Evolutionary conservation across 2,797 vertebrate genomes (phyloP), one percentile per base, ranked within the genome.

Genomic region (Pterois miles): DNA sequence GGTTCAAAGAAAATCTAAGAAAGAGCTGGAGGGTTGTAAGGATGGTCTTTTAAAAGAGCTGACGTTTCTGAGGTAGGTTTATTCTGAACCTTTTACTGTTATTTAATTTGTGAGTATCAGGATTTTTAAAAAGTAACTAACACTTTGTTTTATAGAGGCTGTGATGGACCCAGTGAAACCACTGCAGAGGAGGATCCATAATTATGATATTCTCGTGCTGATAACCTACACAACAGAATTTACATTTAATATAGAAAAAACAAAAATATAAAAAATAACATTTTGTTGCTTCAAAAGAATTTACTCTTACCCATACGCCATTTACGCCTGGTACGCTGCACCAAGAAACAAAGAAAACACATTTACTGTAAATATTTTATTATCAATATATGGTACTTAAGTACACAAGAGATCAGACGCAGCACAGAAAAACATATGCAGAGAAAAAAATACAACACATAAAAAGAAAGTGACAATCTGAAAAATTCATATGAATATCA

Each of bases 1-100:
- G 52, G 89, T 96, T 64, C 96, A 97, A 88, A 95, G 94, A 78
- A 93, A 91, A 83, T 96, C 92, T 10, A 98, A 96, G 63, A 92
- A 91, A 63, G 85, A 94, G 74, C 85, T 97, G 88, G 95, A 97
- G 71, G 90, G 93, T 50, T 90, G 95, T 59, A 95, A 93, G 76
- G 92, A 85, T 40, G 92, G 90, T 54, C 95, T 98, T 22, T 88
- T 95, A 29, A 82, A 80, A 66, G 96, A 98, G 82, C 94, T 98
- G 62, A 91, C 85, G 64, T 94, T 92, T 79, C 95, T 97, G 85
- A 97, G 96, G 97, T 98, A 89, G 1, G 93, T 58, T 71, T 12
- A 53, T 2, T 16, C 3, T 1, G 8, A 65, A 23, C 14, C 2
- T 9, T 56, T 34, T 1, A 16, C 13, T 2, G 5, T 33, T 48